Evolutionary conservation across 2,797 vertebrate genomes (phyloP), one percentile per base, ranked within the genome.

Genomic region (Eulemur mongoz): DNA sequence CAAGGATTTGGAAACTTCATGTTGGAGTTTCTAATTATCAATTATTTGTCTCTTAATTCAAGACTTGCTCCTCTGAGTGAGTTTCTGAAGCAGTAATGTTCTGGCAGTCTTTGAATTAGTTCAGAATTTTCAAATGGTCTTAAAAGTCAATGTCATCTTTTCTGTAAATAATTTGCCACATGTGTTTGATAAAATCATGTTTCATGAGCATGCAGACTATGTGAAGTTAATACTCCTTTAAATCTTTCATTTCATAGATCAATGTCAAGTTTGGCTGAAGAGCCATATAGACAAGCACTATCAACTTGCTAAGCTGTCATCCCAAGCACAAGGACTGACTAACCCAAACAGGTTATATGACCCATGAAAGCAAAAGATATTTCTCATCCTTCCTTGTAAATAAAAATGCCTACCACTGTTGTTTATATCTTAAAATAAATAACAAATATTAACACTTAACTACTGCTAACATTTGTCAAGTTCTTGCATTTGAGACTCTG

Each of bases 251-350:
- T 96, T 73, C 67, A 76, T 82, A 97, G 88, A 95, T 93, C 78
- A 91, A 95, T 97, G 97, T 97, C 92, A 96, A 70, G 13, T 95
- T 88, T 40, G 81, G 8, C 82, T 83, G 65, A 94, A 94, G 43
- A 96, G 63, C n/a, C 48, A 81, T 67, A 80, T 61, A 89, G 92
- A 97, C 86, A 95, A 96, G 69, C 3, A 4, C 50, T 85, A 32
- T 90, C 81, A 89, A 59, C 52, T 92, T 54, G n/a, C 40, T 86
- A 61, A 87, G 10, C 38, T 40, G 12, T 89, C 35, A 13, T 88
- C 76, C 88, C 40, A 86, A 85, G 85, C 69, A 75, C 11, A 48
- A 45, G 54, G 35, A 91, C 76, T 93, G 38, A 45, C 65, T 76
- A 75, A 93, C 35, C 25, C 59, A 87, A 92, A 82, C 35, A 84